phyloP scores from a whole-genome alignment of 35 echinoderm and acorn worm genomes.

The Apostichopus parvimensis region DNA sequence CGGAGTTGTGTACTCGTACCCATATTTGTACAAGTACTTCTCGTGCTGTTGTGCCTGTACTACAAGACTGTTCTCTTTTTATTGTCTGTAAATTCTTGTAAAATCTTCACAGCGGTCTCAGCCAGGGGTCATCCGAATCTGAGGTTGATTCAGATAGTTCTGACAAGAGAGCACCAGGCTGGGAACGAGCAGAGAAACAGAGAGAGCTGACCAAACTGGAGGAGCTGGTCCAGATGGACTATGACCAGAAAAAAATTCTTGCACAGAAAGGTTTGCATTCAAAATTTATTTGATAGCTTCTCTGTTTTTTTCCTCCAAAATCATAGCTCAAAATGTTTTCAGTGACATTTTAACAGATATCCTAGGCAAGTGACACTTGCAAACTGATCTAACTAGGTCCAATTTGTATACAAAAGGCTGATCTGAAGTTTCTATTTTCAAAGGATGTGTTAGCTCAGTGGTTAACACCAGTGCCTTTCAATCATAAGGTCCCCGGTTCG shows the following conservation, averaged over 20 bases:
- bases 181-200: slow-evolving; percentile 66
- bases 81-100: neutral
- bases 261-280: slow-evolving; percentile 78
- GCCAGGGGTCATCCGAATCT: slow-evolving; percentile 88
- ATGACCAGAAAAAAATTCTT: slow-evolving; percentile 95
- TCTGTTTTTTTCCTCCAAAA: too few relatives aligned
- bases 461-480: too few relatives aligned
- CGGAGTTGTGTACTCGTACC: neutral
- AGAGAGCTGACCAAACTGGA: slow-evolving; percentile 64
- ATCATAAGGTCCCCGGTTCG: too few relatives aligned
- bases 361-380: too few relatives aligned
- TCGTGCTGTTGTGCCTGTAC: neutral
- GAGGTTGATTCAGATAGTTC: slow-evolving; percentile 90
- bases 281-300: too few relatives aligned
- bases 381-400: too few relatives aligned
- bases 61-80: slow-evolving; percentile 2
- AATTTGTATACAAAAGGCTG: too few relatives aligned
- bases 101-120: slow-evolving; percentile 55
- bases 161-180: slow-evolving; percentile 88
- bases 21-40: neutral
- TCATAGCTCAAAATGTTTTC: too few relatives aligned
- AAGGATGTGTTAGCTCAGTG: too few relatives aligned
- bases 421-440: too few relatives aligned
- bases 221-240: slow-evolving; percentile 66
- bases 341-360: too few relatives aligned